These are phyloP conservation scores for Gnathonemus longibarbis DNA, from an alignment of 2,113 vertebrate genomes.

Conservation along the genomic window DNA sequence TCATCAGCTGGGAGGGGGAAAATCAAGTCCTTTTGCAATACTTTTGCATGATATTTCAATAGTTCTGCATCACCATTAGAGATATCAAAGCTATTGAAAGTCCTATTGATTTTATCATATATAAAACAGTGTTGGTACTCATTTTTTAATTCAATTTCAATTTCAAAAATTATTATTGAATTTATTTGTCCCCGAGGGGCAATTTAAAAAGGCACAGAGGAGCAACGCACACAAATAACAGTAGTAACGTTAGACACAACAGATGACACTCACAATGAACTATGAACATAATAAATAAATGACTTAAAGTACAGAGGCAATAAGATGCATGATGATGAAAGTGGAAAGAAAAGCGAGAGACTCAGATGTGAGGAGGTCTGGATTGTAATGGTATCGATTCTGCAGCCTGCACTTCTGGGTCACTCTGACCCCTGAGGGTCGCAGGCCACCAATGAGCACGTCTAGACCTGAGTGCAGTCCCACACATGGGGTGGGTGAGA, in stretches of 20 bases:
- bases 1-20: neutral
- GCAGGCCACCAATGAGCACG: no score
- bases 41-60: neutral
- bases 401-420: neutral
- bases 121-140: neutral
- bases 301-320: no score
- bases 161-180: no score
- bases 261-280: no score
- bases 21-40: neutral
- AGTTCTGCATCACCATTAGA: neutral
- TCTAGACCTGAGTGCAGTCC: neutral
- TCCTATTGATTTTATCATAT: neutral
- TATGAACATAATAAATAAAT: no score
- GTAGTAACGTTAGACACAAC: no score
- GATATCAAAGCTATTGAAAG: neutral
- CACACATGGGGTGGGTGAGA: neutral
- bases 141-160: neutral
- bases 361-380: no score
- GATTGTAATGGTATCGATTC: neutral
- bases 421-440: neutral
- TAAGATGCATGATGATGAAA: no score
- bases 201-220: no score
- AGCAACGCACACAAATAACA: no score
- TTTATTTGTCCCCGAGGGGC: no score
- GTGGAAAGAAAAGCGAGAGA: no score